Evolutionary conservation across 1,140 invertebrate genomes (phyloP), one percentile per base, ranked within the genome.

Genomic region (Ruditapes philippinarum): DNA sequence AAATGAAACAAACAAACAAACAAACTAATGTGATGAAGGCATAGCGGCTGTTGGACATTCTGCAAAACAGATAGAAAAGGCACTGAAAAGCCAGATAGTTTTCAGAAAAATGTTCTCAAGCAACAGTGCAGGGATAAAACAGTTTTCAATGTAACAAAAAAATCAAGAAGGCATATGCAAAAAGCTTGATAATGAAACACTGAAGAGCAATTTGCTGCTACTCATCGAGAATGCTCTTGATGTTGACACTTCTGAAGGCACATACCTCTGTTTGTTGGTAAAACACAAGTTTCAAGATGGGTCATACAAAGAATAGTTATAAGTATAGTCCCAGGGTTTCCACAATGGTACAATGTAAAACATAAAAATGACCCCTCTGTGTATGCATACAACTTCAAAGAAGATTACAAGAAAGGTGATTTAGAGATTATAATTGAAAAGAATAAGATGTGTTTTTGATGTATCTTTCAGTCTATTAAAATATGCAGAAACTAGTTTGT

Each of bases 261-360:
- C 33, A 60, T 73, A 22, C 57, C 82, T n/a, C 45, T 86, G 19
- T 74, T 90, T 45, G 70, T 90, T 70, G 73, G 89, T 5, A 90
- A 85, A 90, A 4, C 89, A 90, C 76, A 70, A 78, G 42, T 89
- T 89, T 40, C 25, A n/a, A 12, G 88, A 85, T 79, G 74, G 38
- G 2, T 60, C 80, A 80, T 45, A 33, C 54, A 33, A 40, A 81
- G 65, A n/a, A 7, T 25, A 19, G 76, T 87, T 25, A 86, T 90
- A 19, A 87, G 60, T 62, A 40, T 82, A 4, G 88, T 89, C 2
- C 88, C 88, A 25, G 73, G 88, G 11, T 89, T 85, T 74, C 73
- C 42, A 17, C 28, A 51, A 11, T 89, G 80, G 80, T 89, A 83
- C 54, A 89, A 89, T 78, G 31, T 84, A 9, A 85, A 85, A 78